phyloP scores from a whole-genome alignment of 2,797 vertebrate species.

The Phataginus tricuspis region DNA sequence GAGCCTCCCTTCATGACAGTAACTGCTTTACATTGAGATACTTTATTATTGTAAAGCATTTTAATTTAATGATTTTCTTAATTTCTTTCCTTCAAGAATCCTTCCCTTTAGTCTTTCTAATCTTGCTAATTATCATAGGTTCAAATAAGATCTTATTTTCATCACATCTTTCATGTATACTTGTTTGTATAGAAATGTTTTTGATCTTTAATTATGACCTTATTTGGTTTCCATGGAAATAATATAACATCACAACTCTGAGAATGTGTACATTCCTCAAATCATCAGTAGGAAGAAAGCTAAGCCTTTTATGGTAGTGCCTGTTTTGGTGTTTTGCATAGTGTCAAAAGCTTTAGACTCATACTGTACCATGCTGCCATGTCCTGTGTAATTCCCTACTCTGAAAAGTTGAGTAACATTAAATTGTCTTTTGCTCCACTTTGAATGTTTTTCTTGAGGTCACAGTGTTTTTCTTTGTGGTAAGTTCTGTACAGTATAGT shows the following conservation, averaged over 20 bases:
- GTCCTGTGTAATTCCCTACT: neutral
- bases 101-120: slow-evolving; percentile 39
- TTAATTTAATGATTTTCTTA: slow-evolving; percentile 41
- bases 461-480: neutral
- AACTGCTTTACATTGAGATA: slow-evolving; percentile 38
- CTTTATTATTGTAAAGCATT: slow-evolving; percentile 35
- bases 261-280: slow-evolving; percentile 32
- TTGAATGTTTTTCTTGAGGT: neutral
- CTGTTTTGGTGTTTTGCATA: neutral
- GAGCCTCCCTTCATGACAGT: neutral
- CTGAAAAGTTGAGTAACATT: neutral
- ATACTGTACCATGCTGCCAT: neutral
- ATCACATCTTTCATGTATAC: slow-evolving; percentile 19
- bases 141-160: slow-evolving; percentile 35
- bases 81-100: neutral
- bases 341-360: slow-evolving; percentile 1
- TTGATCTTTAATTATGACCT: slow-evolving; percentile 52
- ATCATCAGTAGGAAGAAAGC: neutral
- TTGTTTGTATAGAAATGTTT: slow-evolving; percentile 45
- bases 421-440: slow-evolving; percentile 45
- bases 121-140: slow-evolving; percentile 38
- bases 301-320: neutral
- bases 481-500: neutral
- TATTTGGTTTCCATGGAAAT: slow-evolving; percentile 40
- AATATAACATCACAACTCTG: neutral